Evolutionary conservation across 2,888 invertebrate genomes (phyloP), one percentile per base, ranked within the genome.

Genomic region (Halictus quadricinctus): DNA sequence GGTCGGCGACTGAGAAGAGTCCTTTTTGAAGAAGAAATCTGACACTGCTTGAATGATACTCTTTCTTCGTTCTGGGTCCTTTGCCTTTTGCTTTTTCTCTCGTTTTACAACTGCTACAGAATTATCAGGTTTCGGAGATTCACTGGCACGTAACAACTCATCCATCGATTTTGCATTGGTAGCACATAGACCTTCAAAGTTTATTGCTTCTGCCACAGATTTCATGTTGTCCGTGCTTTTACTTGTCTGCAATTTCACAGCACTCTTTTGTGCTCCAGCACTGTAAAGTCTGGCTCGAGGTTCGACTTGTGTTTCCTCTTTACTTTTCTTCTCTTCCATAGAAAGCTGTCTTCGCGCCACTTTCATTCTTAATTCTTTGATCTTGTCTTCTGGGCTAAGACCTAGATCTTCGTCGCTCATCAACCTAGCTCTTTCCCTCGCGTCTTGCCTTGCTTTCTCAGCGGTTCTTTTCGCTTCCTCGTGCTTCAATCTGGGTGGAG

Each of bases 31-130:
- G 93, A 98, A 97, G 94, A 98, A 97, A 94, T 97, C 97, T 29
- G 97, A 97, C 86, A 98, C 96, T 77, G 98, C 96, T 95, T 97
- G 97, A 92, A 98, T 97, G 78, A 98, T 96, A 94, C 98, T 97
- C 92, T 97, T 97, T 85, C 97, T 96, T 87, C 97, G 95, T 91
- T 97, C 97, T 0, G 96, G 95, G 93, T 97, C 97, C 92, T 96
- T 97, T 43, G 95, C 95, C 81, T 96, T 96, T 41, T 84, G 84
- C 86, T 95, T 95, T 83, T 95, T 95, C 8, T 94, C 94, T 73
- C 94, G 94, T 84, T 95, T 95, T 21, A 91, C 82, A 15, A 92
- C 91, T 2, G 83, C 79, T 2, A 73, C 48, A 41, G 82, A 54
- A 48, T 29, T 80, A 41, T 81, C 82, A 15, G 84, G 81, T 46